Evolutionary conservation across 2,888 invertebrate genomes (phyloP).

Genomic region (Dioctria rufipes): DNA sequence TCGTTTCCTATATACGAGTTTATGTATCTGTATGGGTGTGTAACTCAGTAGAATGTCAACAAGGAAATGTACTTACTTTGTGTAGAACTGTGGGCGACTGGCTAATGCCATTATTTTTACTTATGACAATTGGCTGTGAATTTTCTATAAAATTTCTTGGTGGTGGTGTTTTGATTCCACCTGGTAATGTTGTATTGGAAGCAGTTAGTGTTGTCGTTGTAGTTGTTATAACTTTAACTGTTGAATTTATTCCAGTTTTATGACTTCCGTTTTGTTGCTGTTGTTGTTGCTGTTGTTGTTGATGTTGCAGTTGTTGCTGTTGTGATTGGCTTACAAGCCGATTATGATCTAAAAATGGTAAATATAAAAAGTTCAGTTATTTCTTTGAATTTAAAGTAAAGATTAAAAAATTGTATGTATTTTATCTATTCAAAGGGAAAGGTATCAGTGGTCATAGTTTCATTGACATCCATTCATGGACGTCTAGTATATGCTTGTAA

Average conservation of each 20-base stretch:
- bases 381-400: not conserved
- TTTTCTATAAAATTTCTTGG: slow-evolving; percentile 38
- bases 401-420: no score
- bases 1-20: not conserved
- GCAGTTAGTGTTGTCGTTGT: not conserved
- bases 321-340: slow-evolving; percentile 61
- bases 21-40: not conserved
- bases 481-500: no score
- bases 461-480: no score
- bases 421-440: not conserved
- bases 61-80: slow-evolving; percentile 49
- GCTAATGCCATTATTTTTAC: slow-evolving; percentile 34
- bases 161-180: slow-evolving; percentile 48
- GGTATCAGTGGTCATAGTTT: not conserved
- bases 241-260: slow-evolving; percentile 44
- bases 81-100: slow-evolving; percentile 38
- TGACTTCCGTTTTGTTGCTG: slow-evolving; percentile 53
- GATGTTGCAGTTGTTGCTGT: slow-evolving; percentile 25
- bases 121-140: slow-evolving; percentile 29
- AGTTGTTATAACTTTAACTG: slow-evolving; percentile 22
- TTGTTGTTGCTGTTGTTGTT: slow-evolving; percentile 37
- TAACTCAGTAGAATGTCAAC: not conserved
- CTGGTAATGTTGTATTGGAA: slow-evolving; percentile 16
- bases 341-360: slow-evolving; percentile 62
- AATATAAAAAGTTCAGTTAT: slow-evolving; percentile 32